phyloP scores from a whole-genome alignment of 2,888 invertebrate genomes.

The Ochropleura leucogaster region DNA sequence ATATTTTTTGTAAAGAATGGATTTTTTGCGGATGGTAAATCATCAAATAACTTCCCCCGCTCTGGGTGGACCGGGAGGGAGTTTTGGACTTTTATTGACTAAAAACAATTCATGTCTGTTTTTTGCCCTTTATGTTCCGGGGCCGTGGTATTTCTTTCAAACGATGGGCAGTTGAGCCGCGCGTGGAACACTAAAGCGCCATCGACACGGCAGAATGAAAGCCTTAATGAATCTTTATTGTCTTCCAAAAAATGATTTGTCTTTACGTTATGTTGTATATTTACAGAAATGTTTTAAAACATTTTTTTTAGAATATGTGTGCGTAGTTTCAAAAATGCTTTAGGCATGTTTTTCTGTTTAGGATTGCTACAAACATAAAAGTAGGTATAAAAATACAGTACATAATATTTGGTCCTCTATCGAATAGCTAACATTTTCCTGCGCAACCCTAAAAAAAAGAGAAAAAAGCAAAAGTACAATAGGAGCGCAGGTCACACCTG shows the following conservation, averaged over 20 bases:
- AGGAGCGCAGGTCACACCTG: slow-evolving; percentile 77
- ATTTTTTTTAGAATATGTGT: too few relatives aligned
- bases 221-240: not conserved
- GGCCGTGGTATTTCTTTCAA: too few relatives aligned
- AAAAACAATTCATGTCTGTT: too few relatives aligned
- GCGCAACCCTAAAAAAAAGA: slow-evolving; percentile 66
- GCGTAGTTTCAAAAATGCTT: not conserved
- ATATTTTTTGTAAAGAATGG: not conserved
- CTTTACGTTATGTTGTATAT: not conserved
- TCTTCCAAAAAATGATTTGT: not conserved
- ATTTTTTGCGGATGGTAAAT: too few relatives aligned
- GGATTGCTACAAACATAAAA: not conserved
- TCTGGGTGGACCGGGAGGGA: too few relatives aligned
- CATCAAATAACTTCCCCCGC: too few relatives aligned
- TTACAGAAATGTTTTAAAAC: not conserved
- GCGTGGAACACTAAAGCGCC: too few relatives aligned
- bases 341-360: not conserved
- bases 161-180: too few relatives aligned
- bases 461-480: slow-evolving; percentile 66
- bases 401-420: not conserved
- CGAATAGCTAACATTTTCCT: not conserved
- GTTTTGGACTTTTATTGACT: too few relatives aligned
- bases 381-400: not conserved
- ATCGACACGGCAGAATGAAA: too few relatives aligned
- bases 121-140: too few relatives aligned